phyloP scores from a whole-genome alignment of 2,113 vertebrate species.

The Etheostoma cragini region DNA sequence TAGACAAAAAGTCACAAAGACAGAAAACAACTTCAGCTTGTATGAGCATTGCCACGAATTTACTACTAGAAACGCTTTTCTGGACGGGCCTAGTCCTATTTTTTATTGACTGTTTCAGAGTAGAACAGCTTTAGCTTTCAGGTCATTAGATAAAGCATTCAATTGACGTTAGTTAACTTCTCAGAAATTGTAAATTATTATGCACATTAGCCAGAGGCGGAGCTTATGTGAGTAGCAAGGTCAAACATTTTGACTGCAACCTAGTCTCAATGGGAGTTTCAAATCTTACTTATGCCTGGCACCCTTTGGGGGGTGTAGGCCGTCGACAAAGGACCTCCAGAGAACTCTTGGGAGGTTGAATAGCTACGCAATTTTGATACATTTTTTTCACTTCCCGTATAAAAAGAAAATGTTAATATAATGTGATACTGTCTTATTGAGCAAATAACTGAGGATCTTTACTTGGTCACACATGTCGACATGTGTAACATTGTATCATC shows the following conservation, averaged over 20 bases:
- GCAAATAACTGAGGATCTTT: background rate
- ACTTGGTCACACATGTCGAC: background rate
- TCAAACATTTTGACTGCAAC: conserved; percentile 30
- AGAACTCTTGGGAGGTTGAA: background rate
- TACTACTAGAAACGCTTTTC: background rate
- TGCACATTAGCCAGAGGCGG: conserved; percentile 23
- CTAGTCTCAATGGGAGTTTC: conserved; percentile 10
- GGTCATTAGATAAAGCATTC: conserved; percentile 37
- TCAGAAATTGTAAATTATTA: conserved; percentile 38
- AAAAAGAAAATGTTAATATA: background rate
- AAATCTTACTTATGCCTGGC: too few relatives aligned
- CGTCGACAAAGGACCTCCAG: too few relatives aligned
- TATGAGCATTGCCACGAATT: conserved; percentile 1
- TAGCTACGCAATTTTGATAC: background rate
- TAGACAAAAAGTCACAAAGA: conserved; percentile 11
- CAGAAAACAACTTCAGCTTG: conserved; percentile 10
- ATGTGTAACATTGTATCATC: background rate
- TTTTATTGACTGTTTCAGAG: conserved; percentile 3
- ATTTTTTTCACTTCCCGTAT: background rate
- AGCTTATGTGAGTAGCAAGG: conserved; percentile 31
- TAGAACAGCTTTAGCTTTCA: conserved; percentile 4
- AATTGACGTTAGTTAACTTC: conserved; percentile 23
- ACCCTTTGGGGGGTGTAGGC: too few relatives aligned
- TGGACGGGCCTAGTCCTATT: background rate
- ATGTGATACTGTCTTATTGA: background rate